phyloP scores from a whole-genome alignment of 1,140 invertebrate species.

The Orussus abietinus region DNA sequence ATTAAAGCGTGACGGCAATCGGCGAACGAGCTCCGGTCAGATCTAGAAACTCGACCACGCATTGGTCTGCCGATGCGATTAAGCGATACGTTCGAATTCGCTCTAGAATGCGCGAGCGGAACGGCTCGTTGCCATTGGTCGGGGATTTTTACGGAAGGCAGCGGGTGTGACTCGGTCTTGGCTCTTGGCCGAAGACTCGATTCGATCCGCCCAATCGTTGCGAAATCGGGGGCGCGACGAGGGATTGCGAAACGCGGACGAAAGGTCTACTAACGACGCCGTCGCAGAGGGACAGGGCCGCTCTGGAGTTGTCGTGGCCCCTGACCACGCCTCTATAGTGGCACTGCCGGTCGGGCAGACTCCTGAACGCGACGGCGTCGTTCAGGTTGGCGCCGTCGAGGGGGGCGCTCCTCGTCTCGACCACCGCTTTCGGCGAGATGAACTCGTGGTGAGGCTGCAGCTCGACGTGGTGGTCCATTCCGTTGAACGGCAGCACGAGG shows the following conservation, averaged over 20 bases:
- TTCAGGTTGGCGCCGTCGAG: conserved; percentile 25
- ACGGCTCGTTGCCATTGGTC: too few species aligned
- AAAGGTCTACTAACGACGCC: conserved; percentile 57
- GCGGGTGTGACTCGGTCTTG: too few species aligned
- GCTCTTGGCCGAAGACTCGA: too few species aligned
- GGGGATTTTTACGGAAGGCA: too few species aligned
- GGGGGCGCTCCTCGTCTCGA: conserved; percentile 50
- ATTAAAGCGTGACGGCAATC: conserved; percentile 13
- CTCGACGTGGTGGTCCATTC: conserved; percentile 50
- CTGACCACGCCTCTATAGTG: conserved; percentile 57
- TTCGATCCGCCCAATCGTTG: too few species aligned
- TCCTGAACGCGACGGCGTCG: conserved; percentile 28
- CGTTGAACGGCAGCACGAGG: conserved; percentile 52
- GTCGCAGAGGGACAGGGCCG: conserved; percentile 60
- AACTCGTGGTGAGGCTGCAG: conserved; percentile 57
- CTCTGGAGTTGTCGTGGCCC: conserved; percentile 51
- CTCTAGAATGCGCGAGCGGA: too few species aligned
- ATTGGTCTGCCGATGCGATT: too few species aligned
- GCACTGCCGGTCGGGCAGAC: conserved; percentile 46
- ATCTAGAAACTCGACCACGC: conserved; percentile 4
- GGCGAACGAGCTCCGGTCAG: neutral
- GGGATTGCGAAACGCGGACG: conserved; percentile 11
- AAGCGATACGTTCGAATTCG: too few species aligned
- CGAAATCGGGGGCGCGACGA: too few species aligned
- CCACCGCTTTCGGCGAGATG: conserved; percentile 55